phyloP scores from a whole-genome alignment of 1,140 invertebrate species.

The Brachystomella parvula region DNA sequence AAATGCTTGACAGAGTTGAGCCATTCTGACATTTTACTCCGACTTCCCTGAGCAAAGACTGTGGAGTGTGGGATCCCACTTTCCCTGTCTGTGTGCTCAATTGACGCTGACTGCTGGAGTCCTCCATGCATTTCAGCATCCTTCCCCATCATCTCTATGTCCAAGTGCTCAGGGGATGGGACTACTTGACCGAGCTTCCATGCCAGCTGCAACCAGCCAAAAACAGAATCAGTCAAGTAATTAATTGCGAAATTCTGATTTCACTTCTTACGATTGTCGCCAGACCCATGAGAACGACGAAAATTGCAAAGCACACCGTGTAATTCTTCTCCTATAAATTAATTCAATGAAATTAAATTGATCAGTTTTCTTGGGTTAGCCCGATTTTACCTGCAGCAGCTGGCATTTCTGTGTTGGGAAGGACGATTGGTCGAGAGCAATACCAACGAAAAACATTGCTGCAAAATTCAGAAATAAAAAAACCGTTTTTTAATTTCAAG shows the following conservation, averaged over 20 bases:
- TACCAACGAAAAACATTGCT: conserved; percentile 98
- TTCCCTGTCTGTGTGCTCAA: conserved; percentile 3
- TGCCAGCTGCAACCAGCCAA: background rate
- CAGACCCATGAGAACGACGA: conserved; percentile 86
- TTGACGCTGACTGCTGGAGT: background rate
- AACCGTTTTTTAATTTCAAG: too few species aligned
- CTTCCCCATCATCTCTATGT: background rate
- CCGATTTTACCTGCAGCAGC: conserved; percentile 27
- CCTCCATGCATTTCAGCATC: background rate
- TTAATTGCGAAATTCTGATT: background rate
- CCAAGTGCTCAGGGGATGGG: background rate
- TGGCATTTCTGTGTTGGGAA: conserved; percentile 55
- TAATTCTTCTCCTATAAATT: conserved; percentile 85
- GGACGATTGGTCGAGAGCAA: conserved; percentile 93
- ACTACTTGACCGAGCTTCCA: background rate
- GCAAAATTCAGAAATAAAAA: too few species aligned
- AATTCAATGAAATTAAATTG: too few species aligned
- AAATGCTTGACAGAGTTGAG: conserved; percentile 53
- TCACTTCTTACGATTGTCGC: conserved; percentile 71
- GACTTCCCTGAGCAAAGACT: conserved; percentile 11
- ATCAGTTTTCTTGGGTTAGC: too few species aligned
- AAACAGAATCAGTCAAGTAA: conserved; percentile 20
- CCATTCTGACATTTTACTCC: background rate
- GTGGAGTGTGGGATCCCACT: background rate
- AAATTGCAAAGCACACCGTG: conserved; percentile 95